These are phyloP conservation scores for Turnix velox DNA, from an alignment of 2,113 vertebrate genomes.

Conservation along the genomic window DNA sequence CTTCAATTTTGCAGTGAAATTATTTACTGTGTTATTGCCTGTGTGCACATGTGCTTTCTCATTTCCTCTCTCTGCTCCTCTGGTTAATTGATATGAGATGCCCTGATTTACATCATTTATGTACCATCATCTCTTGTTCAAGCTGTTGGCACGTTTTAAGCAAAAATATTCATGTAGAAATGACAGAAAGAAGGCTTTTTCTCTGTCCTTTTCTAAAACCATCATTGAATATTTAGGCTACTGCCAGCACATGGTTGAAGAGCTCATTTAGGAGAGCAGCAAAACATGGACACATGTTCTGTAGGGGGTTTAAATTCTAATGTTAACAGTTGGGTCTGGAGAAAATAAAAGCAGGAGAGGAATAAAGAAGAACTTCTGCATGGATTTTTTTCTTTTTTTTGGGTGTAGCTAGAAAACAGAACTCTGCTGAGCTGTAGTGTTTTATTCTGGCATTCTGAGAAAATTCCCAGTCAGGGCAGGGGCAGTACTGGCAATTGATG, in stretches of 20 bases:
- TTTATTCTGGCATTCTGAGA: not conserved
- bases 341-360: not conserved
- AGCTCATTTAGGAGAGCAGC: not conserved
- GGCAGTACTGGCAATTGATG: not conserved
- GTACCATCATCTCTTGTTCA: not conserved
- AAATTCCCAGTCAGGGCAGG: not conserved
- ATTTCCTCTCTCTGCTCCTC: not conserved
- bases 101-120: not conserved
- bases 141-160: not conserved
- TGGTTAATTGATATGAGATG: not conserved
- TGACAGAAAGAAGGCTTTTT: not conserved
- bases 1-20: not conserved
- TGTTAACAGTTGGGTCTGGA: not conserved
- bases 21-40: not conserved
- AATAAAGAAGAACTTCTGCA: not conserved
- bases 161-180: not conserved
- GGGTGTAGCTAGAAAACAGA: not conserved
- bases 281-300: not conserved
- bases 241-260: not conserved
- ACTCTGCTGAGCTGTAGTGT: not conserved
- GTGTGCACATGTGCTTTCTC: not conserved
- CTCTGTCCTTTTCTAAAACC: not conserved
- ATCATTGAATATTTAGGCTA: not conserved
- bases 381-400: not conserved
- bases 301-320: not conserved